These are phyloP conservation scores for Gymnocephalus cernua DNA, from an alignment of 2,113 vertebrate genomes.

Conservation along the genomic window DNA sequence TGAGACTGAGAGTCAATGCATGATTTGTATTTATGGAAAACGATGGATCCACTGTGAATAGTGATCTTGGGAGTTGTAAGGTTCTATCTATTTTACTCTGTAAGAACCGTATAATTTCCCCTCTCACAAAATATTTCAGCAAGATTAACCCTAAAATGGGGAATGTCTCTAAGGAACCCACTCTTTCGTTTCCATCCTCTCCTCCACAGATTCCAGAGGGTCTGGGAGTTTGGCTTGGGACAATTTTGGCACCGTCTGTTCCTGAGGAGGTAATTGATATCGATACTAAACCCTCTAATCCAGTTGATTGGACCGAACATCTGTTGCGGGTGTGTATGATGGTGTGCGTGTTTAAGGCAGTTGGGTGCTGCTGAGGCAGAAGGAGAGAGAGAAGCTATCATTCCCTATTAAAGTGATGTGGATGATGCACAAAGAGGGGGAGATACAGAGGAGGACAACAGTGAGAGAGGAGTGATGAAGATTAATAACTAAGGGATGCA, in stretches of 20 bases:
- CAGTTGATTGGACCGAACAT: constrained; percentile 70
- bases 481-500: constrained; percentile 57
- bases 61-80: neutral
- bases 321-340: constrained; percentile 47
- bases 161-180: neutral
- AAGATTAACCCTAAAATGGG: constrained; percentile 11
- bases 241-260: constrained; percentile 46
- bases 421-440: constrained; percentile 32
- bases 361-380: constrained; percentile 20
- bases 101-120: neutral
- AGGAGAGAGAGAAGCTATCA: constrained; percentile 20
- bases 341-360: constrained; percentile 1
- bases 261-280: constrained; percentile 69
- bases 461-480: constrained; percentile 44
- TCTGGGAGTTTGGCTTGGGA: constrained; percentile 38
- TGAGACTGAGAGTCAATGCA: neutral
- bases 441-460: constrained; percentile 18
- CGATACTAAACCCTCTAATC: constrained; percentile 61
- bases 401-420: constrained; percentile 43
- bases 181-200: constrained; percentile 22
- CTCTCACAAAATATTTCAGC: neutral
- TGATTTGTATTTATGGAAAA: neutral
- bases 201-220: constrained; percentile 43
- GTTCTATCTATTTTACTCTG: neutral
- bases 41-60: neutral